Evolutionary conservation across 2,797 vertebrate genomes (phyloP).

Genomic region (Babyrousa celebensis): DNA sequence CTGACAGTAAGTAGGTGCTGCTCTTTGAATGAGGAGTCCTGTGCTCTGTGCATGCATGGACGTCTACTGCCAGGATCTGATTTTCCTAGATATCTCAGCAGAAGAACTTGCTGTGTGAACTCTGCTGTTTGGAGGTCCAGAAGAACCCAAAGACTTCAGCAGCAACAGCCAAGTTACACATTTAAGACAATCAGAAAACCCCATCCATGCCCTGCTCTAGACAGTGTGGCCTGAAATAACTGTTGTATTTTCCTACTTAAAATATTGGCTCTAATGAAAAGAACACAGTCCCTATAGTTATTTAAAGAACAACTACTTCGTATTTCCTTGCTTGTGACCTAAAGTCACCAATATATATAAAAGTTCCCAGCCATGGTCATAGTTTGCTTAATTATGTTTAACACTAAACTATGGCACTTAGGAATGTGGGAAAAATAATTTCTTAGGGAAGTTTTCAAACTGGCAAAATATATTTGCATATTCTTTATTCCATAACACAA

Average conservation of each 20-base stretch:
- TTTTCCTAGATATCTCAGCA: background rate
- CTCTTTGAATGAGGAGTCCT: background rate
- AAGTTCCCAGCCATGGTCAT: background rate
- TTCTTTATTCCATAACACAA: constrained; percentile 35
- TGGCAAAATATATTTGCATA: constrained; percentile 25
- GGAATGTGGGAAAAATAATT: background rate
- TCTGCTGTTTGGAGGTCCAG: background rate
- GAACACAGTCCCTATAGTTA: background rate
- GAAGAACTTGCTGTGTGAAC: background rate
- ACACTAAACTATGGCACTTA: background rate
- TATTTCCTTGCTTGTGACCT: background rate
- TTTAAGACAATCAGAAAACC: constrained; percentile 1
- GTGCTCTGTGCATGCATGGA: background rate
- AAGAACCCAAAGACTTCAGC: background rate
- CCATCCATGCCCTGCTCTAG: background rate
- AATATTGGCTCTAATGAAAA: background rate
- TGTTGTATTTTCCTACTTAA: background rate
- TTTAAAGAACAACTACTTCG: background rate
- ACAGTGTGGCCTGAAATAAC: background rate
- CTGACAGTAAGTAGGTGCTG: background rate
- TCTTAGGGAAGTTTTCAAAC: constrained; percentile 23
- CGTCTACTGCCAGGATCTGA: background rate
- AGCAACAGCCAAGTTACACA: background rate
- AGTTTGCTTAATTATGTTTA: constrained; percentile 18
- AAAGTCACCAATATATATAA: constrained; percentile 31